A percentile compares a stretch with the other conserved stretches of the same genome.
phyloP scores from a whole-genome alignment of 2,113 vertebrate genomes.

The Larimichthys crocea region DNA sequence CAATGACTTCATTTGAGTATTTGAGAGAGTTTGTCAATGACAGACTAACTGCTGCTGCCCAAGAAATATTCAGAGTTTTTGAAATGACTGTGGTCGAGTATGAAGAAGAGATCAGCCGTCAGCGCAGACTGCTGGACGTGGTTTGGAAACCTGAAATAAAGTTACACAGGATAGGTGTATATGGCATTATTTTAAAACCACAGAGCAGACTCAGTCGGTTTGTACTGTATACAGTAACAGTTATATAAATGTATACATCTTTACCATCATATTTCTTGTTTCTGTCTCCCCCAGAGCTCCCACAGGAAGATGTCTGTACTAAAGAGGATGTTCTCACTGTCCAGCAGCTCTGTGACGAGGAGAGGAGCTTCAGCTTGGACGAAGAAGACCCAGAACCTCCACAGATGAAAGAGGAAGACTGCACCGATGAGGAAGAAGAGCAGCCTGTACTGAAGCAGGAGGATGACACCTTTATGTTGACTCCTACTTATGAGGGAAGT shows the following conservation, averaged over 20 bases:
- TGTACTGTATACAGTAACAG: background rate
- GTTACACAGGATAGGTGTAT: constrained; percentile 17
- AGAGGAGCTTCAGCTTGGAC: background rate
- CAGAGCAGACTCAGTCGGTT: background rate
- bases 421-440: background rate
- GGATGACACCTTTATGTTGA: background rate
- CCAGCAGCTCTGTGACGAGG: background rate
- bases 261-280: too few species aligned
- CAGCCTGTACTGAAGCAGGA: constrained; percentile 11
- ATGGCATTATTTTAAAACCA: background rate
- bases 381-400: background rate
- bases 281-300: background rate
- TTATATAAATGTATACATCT: too few species aligned
- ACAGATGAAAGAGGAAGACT: background rate
- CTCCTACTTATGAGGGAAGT: constrained; percentile 1
- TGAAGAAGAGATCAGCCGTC: constrained; percentile 38
- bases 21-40: constrained; percentile 24
- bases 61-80: constrained; percentile 53
- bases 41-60: constrained; percentile 44
- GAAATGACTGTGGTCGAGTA: constrained; percentile 10
- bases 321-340: background rate
- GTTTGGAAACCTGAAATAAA: constrained; percentile 27
- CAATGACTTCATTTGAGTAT: constrained; percentile 25
- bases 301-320: background rate
- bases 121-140: constrained; percentile 48